phyloP scores from a whole-genome alignment of 2,797 vertebrate genomes.

The Oreonectes daqikongensis region DNA sequence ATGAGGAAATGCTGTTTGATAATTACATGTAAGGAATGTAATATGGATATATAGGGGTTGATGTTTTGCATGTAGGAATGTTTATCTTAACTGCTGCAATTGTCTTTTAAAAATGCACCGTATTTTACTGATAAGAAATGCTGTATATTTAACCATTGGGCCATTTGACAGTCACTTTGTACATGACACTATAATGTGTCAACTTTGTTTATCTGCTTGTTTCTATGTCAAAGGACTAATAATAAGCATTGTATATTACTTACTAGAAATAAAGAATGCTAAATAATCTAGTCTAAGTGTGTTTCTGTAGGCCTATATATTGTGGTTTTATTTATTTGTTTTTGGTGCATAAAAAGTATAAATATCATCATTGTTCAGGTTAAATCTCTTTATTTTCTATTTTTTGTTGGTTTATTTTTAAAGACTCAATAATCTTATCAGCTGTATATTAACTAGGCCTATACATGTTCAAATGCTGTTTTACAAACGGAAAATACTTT shows the following conservation, averaged over 20 bases:
- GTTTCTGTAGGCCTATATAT: no score
- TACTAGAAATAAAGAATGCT: constrained; percentile 55
- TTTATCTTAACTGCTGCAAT: constrained; percentile 53
- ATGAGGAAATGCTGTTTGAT: constrained; percentile 54
- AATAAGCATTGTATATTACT: constrained; percentile 44
- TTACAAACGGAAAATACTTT: no score
- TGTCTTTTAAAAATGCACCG: constrained; percentile 55
- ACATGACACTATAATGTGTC: constrained; percentile 45
- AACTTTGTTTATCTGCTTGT: constrained; percentile 57
- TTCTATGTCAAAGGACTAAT: constrained; percentile 54
- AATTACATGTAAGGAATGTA: constrained; percentile 52
- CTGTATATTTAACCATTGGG: constrained; percentile 52
- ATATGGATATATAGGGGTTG: constrained; percentile 43
- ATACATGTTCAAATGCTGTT: no score
- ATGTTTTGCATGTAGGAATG: constrained; percentile 63
- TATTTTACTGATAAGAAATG: constrained; percentile 54
- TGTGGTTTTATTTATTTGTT: no score
- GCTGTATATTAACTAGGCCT: no score
- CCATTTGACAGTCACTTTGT: constrained; percentile 45
- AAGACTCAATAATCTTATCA: no score
- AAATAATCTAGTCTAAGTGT: neutral
- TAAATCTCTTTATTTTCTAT: no score
- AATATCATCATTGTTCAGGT: no score
- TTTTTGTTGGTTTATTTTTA: no score
- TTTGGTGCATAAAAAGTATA: no score